A percentile compares a stretch with the other conserved stretches of the same genome.
Conservation (phyloP, 2,797 vertebrate genomes). For the Gallirallus australis region DNA sequence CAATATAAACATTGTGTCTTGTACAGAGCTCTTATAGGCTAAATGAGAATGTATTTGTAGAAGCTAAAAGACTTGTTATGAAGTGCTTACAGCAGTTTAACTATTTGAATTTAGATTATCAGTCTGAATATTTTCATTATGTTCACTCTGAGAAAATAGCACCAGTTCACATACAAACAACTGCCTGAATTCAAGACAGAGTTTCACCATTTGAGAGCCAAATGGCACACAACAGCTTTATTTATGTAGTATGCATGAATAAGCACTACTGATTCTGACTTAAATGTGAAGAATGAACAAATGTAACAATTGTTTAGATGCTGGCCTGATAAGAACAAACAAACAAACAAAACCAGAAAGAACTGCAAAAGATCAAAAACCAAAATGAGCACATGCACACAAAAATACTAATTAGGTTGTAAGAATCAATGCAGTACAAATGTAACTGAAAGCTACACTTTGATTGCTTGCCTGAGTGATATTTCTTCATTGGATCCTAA, state of each 20-base stretch:
- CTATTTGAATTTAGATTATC: not conserved
- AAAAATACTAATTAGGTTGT: not conserved
- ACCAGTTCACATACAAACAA: not conserved
- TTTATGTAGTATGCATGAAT: not conserved
- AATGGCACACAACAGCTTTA: not conserved
- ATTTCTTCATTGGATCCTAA: not conserved
- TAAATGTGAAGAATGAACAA: not conserved
- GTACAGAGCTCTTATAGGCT: not conserved
- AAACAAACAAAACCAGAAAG: not conserved
- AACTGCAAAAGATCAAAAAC: not conserved
- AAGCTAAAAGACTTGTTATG: not conserved
- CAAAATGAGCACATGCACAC: not conserved
- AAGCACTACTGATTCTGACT: not conserved
- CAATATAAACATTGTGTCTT: not conserved
- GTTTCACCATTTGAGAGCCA: not conserved
- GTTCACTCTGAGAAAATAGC: not conserved
- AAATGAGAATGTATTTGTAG: not conserved
- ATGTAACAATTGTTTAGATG: not conserved
- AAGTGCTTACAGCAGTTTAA: not conserved
- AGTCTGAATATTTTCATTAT: not conserved
- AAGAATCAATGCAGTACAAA: not conserved
- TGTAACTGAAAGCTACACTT: not conserved
- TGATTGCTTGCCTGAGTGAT: not conserved
- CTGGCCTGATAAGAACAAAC: not conserved
- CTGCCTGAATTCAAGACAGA: not conserved